Evolutionary conservation across 1,140 invertebrate genomes (phyloP), one percentile per base, ranked within the genome.

Genomic region (Chironomus striatipennis): DNA sequence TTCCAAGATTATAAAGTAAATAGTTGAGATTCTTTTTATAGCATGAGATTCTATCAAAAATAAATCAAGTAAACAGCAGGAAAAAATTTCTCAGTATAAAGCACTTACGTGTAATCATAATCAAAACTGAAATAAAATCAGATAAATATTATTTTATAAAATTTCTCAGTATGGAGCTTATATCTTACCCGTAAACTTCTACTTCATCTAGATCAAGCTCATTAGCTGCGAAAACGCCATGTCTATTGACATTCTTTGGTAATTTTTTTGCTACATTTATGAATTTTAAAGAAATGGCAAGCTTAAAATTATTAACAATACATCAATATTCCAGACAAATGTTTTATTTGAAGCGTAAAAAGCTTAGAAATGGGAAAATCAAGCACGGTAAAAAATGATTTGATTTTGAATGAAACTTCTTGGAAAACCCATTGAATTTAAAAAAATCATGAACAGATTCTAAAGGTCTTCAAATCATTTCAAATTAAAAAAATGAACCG

Each of bases 191-290:
- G 86, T 98, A 98, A 0, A 98, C 94, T 79, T 94, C 88, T 43
- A 98, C 93, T 81, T 97, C 93, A 75, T 90, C 87, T 21, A 99
- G 83, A 83, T 97, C 91, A 20, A 98, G 84, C 81, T 98, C 96
- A 85, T 98, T 98, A 83, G 96, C 98, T n/a, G 95, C 94, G 86
- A 98, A 99, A 0, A 98, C 94, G 18, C 91, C 93, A 77, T 87
- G 85, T 0, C 89, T 86, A 79, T 94, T 92, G 0, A 96, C 93
- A 86, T 96, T 91, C 78, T 89, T 88, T 18, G 94, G 93, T 10
- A 94, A 83, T 79, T 95, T 95, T 81, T 95, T 95, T 1, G 92
- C 93, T 95, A 80, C 77, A 86, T n/a, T n/a, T 84, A 73, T 74
- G 75, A 75, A 65, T 74, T 15, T 34, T 18, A 34, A 34, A 34